These are phyloP conservation scores for Sarcophaga variegata DNA, from an alignment of 2,888 invertebrate genomes.

Conservation along the genomic window DNA sequence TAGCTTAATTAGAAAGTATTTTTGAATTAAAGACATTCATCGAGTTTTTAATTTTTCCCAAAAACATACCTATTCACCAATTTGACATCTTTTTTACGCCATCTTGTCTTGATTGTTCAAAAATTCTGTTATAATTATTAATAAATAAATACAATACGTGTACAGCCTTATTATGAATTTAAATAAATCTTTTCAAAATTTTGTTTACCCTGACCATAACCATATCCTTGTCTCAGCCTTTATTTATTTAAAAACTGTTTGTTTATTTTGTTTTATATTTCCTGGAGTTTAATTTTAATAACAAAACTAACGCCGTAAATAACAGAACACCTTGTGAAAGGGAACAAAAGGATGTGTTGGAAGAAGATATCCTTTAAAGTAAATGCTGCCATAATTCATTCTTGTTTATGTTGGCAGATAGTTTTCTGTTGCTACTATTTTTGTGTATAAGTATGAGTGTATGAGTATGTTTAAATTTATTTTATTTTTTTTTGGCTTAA, in stretches of 20 bases:
- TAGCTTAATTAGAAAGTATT: no score
- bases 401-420: slow-evolving; percentile 28
- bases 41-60: no score
- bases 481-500: slow-evolving; percentile 21
- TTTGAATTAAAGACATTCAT: no score
- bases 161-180: no score
- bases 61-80: no score
- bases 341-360: slow-evolving; percentile 6
- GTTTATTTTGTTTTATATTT: neutral
- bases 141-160: no score
- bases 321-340: slow-evolving; percentile 47
- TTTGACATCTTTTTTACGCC: no score
- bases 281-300: neutral
- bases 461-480: neutral
- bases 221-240: no score
- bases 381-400: slow-evolving; percentile 52
- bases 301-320: slow-evolving; percentile 54
- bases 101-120: no score
- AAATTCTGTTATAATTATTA: no score
- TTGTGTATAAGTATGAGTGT: neutral
- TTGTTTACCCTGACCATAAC: no score
- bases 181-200: no score
- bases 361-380: slow-evolving; percentile 25
- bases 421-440: slow-evolving; percentile 6
- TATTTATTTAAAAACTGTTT: neutral